phyloP scores from a whole-genome alignment of 1,140 invertebrate species.

The Heliothis subflexa region DNA sequence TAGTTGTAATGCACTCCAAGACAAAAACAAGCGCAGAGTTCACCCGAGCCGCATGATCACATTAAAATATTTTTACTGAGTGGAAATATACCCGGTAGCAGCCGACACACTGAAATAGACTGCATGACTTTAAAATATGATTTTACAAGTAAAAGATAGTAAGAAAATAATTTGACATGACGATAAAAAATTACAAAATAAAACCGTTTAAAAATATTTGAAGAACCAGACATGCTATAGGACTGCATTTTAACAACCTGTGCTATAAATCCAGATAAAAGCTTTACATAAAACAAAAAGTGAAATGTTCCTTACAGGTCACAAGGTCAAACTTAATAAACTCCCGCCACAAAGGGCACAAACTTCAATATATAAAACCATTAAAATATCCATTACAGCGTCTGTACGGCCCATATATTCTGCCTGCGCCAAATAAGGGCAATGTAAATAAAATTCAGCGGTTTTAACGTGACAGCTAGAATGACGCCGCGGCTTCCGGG shows the following conservation, averaged over 20 bases:
- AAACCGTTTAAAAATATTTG: neutral
- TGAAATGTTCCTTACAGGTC: conserved; percentile 9
- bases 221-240: neutral
- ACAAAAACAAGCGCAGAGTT: neutral
- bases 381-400: conserved; percentile 37
- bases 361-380: conserved; percentile 34
- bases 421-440: conserved; percentile 62
- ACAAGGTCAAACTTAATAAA: conserved; percentile 40
- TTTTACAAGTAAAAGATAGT: neutral
- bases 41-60: neutral
- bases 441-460: conserved; percentile 50
- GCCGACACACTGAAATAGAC: conserved; percentile 25
- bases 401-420: conserved; percentile 10
- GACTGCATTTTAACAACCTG: neutral
- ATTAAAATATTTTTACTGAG: conserved; percentile 22
- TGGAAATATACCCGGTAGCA: conserved; percentile 30
- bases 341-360: conserved; percentile 35
- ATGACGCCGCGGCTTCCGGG: conserved; percentile 69
- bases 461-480: conserved; percentile 60
- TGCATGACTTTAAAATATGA: neutral
- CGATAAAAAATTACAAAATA: neutral
- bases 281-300: conserved; percentile 4
- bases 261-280: neutral
- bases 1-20: conserved; percentile 7
- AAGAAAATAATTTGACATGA: neutral